Evolutionary conservation across 2,797 vertebrate species (phyloP).

Genomic region (Propithecus perrieri): DNA sequence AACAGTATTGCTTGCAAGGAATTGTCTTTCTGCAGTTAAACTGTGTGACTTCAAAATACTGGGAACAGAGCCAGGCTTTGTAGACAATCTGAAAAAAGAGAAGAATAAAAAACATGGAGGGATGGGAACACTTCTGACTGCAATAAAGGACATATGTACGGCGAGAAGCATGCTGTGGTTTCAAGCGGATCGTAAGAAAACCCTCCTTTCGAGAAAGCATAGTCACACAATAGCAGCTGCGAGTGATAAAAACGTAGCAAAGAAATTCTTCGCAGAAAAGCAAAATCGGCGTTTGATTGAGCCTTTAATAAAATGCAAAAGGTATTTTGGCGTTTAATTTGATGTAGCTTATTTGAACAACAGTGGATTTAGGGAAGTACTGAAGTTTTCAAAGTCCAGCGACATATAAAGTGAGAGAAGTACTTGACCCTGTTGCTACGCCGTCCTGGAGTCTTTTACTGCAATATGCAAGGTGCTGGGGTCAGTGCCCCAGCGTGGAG

Average conservation of each 20-base stretch:
- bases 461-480: background rate
- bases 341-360: background rate
- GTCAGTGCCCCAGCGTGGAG: background rate
- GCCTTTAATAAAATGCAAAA: background rate
- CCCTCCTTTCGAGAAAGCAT: background rate
- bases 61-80: conserved; percentile 99
- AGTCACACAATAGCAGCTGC: background rate
- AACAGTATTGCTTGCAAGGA: conserved; percentile 99
- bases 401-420: background rate
- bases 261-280: background rate
- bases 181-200: conserved; percentile 22
- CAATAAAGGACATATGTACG: conserved; percentile 78
- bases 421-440: accelerated
- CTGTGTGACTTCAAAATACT: conserved; percentile 99
- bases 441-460: no score
- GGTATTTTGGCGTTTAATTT: accelerated
- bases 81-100: conserved; percentile 93
- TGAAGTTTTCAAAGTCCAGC: background rate
- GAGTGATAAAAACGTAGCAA: background rate
- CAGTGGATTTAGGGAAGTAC: background rate
- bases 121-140: conserved; percentile 82
- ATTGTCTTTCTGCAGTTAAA: conserved; percentile 98
- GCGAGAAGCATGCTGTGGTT: conserved; percentile 41
- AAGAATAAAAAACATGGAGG: conserved; percentile 76
- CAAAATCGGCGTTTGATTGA: background rate